A percentile compares a stretch with the other conserved stretches of the same genome.
These are phyloP conservation scores for Epirrhoe tristata DNA, from an alignment of 2,888 invertebrate genomes.

Conservation along the genomic window DNA sequence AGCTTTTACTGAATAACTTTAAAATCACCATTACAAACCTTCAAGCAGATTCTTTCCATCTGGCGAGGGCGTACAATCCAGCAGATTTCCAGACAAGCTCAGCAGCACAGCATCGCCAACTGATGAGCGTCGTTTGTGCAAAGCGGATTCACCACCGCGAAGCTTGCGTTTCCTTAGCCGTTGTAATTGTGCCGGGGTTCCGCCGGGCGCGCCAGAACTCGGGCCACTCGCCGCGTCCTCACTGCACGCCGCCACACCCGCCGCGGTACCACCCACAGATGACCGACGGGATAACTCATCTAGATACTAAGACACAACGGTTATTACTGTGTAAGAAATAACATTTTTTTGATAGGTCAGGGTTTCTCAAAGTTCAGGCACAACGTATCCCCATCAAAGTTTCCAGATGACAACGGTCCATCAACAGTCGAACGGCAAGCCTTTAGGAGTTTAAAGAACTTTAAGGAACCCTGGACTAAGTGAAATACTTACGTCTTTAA, in stretches of 20 bases:
- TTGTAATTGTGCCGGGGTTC: constrained; percentile 75
- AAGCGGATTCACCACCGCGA: constrained; percentile 81
- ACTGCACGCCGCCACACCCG: constrained; percentile 42
- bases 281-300: constrained; percentile 81
- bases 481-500: constrained; percentile 90
- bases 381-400: too few species aligned
- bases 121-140: constrained; percentile 93
- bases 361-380: too few species aligned
- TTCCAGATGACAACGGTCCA: too few species aligned
- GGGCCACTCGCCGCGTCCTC: constrained; percentile 46
- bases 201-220: constrained; percentile 49
- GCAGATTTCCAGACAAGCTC: constrained; percentile 94
- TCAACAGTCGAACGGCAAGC: too few species aligned
- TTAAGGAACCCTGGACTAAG: too few species aligned
- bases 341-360: too few species aligned
- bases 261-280: constrained; percentile 68
- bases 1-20: background rate
- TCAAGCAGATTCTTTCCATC: constrained; percentile 87
- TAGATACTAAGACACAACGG: constrained; percentile 62
- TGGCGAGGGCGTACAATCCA: constrained; percentile 95
- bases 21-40: constrained; percentile 55
- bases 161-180: constrained; percentile 93
- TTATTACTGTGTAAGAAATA: background rate
- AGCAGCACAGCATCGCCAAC: constrained; percentile 94
- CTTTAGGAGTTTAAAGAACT: too few species aligned